Evolutionary conservation across 2,888 invertebrate genomes (phyloP).

Genomic region (Scaptomyza parva): DNA sequence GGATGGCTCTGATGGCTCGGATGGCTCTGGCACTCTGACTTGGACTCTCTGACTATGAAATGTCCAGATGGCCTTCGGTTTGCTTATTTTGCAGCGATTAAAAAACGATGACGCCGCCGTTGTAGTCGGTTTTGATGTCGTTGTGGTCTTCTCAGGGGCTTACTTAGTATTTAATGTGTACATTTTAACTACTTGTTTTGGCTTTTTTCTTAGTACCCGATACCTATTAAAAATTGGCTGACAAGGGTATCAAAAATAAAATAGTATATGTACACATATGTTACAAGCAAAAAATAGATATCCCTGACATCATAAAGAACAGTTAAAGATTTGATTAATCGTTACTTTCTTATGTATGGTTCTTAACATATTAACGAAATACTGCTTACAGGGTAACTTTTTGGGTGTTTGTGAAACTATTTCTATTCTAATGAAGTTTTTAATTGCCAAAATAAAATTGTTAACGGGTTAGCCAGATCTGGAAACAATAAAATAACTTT

Average conservation of each 20-base stretch:
- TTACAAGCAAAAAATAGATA: background rate
- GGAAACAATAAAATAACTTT: no score
- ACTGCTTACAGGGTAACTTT: no score
- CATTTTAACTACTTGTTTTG: slow-evolving; percentile 63
- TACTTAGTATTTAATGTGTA: slow-evolving; percentile 65
- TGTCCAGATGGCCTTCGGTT: slow-evolving; percentile 77
- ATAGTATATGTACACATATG: background rate
- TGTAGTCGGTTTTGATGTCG: slow-evolving; percentile 1
- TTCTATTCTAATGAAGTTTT: no score
- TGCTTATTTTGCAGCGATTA: slow-evolving; percentile 69
- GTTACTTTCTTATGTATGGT: background rate
- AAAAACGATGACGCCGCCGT: slow-evolving; percentile 68
- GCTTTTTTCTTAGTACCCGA: slow-evolving; percentile 43
- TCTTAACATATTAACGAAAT: no score
- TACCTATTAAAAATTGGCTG: slow-evolving; percentile 6
- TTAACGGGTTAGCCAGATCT: no score
- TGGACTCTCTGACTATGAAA: slow-evolving; percentile 60
- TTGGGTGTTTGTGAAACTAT: no score
- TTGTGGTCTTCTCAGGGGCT: slow-evolving; percentile 32
- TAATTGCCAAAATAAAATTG: no score
- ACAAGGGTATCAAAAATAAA: slow-evolving; percentile 1
- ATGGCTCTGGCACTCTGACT: slow-evolving; percentile 26
- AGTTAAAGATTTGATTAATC: background rate
- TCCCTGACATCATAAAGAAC: background rate
- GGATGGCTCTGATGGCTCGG: slow-evolving; percentile 30